A percentile compares a stretch with the other conserved stretches of the same genome.
These are phyloP conservation scores for Corella eumyota DNA, from an alignment of 23 tunicate species.

Conservation along the genomic window DNA sequence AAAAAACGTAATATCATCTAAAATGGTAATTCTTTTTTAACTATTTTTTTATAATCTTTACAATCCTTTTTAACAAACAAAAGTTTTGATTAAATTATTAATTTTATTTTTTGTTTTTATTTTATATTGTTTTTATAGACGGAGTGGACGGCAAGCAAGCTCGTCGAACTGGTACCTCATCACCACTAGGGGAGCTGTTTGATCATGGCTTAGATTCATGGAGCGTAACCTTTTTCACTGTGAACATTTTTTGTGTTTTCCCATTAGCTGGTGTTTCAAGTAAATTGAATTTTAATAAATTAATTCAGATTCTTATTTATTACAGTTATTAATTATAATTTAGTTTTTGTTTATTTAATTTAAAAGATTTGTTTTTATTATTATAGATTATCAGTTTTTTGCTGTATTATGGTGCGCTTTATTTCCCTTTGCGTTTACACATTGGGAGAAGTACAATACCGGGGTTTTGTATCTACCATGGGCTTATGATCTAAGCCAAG, in stretches of 20 bases:
- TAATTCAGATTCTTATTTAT: neutral
- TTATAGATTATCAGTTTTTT: too few relatives aligned
- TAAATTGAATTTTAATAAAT: slow-evolving; percentile 2
- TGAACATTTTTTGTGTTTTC: slow-evolving; percentile 69
- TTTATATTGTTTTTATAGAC: slow-evolving; percentile 26
- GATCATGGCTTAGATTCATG: slow-evolving; percentile 98
- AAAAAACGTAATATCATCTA: neutral
- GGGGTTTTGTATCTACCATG: slow-evolving; percentile 93
- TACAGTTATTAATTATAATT: neutral
- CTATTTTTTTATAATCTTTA: too few relatives aligned
- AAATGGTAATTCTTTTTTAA: too few relatives aligned
- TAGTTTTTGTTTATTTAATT: neutral
- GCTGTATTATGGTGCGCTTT: slow-evolving; percentile 13
- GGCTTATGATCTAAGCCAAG: slow-evolving; percentile 91
- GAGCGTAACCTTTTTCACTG: slow-evolving; percentile 76
- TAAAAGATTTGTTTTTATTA: too few relatives aligned
- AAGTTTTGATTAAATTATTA: neutral
- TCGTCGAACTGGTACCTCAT: slow-evolving; percentile 88
- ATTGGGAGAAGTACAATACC: slow-evolving; percentile 99
- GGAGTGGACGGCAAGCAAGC: slow-evolving; percentile 99
- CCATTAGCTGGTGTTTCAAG: slow-evolving; percentile 27
- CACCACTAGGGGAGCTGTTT: slow-evolving; percentile 97
- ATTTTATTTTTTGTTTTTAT: neutral
- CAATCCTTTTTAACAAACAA: too few relatives aligned
- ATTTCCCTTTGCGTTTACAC: slow-evolving; percentile 63